Conservation (phyloP, 2,888 invertebrate genomes). For the Spialia ferax region DNA sequence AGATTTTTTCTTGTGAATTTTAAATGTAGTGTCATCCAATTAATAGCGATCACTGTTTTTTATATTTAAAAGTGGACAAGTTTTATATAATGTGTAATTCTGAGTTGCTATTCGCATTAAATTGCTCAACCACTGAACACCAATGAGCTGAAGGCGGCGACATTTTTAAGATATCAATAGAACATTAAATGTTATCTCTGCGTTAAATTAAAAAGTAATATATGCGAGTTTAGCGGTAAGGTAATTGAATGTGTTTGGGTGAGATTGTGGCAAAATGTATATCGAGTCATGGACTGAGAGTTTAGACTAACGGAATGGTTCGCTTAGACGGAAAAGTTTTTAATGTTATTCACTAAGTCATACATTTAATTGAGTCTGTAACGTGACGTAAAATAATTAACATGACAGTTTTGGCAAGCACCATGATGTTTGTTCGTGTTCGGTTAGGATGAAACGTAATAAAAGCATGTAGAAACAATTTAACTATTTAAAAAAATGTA, state of each 20-base stretch:
- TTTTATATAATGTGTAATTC: conserved; percentile 27
- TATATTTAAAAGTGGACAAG: conserved; percentile 37
- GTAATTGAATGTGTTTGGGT: conserved; percentile 57
- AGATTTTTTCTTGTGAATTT: conserved; percentile 48
- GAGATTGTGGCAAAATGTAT: conserved; percentile 53
- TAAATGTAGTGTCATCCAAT: conserved; percentile 50
- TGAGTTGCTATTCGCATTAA: conserved; percentile 49
- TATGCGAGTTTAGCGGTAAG: conserved; percentile 55
- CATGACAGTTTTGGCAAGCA: conserved; percentile 62
- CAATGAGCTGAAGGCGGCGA: conserved; percentile 45
- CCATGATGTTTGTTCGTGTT: conserved; percentile 56
- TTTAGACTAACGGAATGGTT: conserved; percentile 61
- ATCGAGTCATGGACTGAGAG: conserved; percentile 73
- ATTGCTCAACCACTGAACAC: conserved; percentile 60
- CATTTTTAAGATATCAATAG: conserved; percentile 30
- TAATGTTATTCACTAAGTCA: conserved; percentile 71
- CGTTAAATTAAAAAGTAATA: conserved; percentile 44
- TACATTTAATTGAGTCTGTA: conserved; percentile 48
- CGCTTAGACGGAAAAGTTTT: conserved; percentile 57
- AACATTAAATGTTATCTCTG: conserved; percentile 36
- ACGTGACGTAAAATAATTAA: conserved; percentile 52
- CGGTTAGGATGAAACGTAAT: conserved; percentile 61
- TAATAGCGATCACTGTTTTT: conserved; percentile 51
- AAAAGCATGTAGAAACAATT: conserved; percentile 78
- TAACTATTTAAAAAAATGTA: conserved; percentile 79